Evolutionary conservation across 2,113 vertebrate genomes (phyloP).

Genomic region (Sialia sialis): DNA sequence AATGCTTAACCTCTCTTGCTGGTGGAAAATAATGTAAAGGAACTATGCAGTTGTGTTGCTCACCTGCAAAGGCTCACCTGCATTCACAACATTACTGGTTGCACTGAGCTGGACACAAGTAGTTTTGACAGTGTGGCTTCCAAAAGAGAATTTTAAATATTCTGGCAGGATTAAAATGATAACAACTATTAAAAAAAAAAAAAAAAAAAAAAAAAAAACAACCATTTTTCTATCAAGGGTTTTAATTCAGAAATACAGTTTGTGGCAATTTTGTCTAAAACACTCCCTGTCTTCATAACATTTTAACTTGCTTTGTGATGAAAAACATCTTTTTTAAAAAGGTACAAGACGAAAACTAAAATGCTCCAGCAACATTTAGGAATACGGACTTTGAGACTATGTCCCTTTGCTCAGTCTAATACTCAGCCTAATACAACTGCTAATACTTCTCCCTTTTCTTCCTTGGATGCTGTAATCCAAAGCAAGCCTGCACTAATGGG

Average conservation of each 20-base stretch:
- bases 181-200: neutral
- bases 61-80: neutral
- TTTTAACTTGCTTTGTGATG: neutral
- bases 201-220: neutral
- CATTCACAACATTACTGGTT: neutral
- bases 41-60: rapidly evolving
- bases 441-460: neutral
- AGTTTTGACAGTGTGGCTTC: neutral
- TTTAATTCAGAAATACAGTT: neutral
- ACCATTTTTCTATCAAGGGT: neutral
- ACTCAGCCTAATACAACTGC: too few species aligned
- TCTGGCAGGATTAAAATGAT: neutral
- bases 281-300: neutral
- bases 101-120: neutral
- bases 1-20: neutral
- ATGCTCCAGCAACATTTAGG: rapidly evolving
- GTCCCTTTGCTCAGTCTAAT: neutral
- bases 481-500: neutral
- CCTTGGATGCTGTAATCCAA: neutral
- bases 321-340: neutral
- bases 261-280: neutral
- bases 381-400: neutral
- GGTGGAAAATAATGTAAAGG: neutral
- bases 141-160: neutral
- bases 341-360: neutral